Evolutionary conservation across 2,113 vertebrate genomes (phyloP).

Genomic region (Aspidoscelis tigris): DNA sequence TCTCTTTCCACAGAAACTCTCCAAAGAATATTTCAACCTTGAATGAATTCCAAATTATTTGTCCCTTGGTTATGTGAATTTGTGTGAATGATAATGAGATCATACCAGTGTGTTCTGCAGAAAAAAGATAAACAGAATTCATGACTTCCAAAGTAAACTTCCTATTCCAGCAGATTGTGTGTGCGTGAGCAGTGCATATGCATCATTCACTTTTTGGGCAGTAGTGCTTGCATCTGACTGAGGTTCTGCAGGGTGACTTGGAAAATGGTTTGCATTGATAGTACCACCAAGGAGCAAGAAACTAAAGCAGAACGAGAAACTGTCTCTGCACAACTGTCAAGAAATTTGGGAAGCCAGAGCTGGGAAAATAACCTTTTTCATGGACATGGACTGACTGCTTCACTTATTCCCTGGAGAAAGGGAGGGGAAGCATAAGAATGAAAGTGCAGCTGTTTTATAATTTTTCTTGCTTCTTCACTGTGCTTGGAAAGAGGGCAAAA

Average conservation of each 20-base stretch:
- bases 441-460: constrained; percentile 8
- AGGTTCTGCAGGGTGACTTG: not conserved
- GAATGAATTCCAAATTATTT: not conserved
- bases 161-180: not conserved
- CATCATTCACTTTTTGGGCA: not conserved
- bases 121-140: not conserved
- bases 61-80: not conserved
- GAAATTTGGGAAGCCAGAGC: not conserved
- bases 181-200: not conserved
- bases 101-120: not conserved
- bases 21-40: not conserved
- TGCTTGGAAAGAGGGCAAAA: not conserved
- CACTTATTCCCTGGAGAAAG: constrained; percentile 15
- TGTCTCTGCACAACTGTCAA: not conserved
- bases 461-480: not conserved
- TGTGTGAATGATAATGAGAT: not conserved
- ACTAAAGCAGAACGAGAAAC: not conserved
- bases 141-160: too few species aligned
- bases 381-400: not conserved
- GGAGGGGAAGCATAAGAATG: not conserved
- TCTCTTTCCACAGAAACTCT: not conserved
- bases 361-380: not conserved
- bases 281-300: not conserved
- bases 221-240: not conserved
- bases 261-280: not conserved